Base-by-base conservation (phyloP, 2,888 invertebrate species). In the Diadromus collaris region DNA sequence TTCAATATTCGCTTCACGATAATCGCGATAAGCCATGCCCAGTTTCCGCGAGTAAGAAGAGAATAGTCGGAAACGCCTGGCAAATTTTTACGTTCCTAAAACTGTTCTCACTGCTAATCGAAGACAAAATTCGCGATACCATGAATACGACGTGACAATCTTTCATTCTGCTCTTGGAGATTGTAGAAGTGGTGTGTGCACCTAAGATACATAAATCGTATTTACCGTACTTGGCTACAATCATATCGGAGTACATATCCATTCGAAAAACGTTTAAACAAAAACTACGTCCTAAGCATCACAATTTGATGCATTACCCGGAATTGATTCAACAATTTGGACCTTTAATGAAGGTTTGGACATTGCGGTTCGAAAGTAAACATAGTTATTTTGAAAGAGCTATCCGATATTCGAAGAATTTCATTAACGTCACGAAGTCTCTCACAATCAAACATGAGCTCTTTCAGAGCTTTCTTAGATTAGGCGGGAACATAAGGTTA, bases 321-420 rank as follows among this genome's bases (percentile, higher is more conserved):
- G 58, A 72, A 60, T 38, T 82, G n/a, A 80, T 82, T 38, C 21
- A 68, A 13, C 58, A 73, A 21, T 82, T 78, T 44, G 81, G 81
- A 6, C 82, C 82, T 7, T 29, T 82, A 6, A 81, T 81, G 73
- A 79, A 74, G 65, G 73, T 75, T 5, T 81, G 79, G 79, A 82
- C 81, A 6, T 51, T 82, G n/a, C 46, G 77, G n/a, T 84, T 83
- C 70, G 84, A 84, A 61, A 82, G 82, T 24, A 84, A 85, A 71
- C 84, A 85, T 58, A 44, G 70, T 6, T 84, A 80, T 78, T 82
- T 85, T 29, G 84, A 85, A 75, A 58, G 73, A 73, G 60, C 73
- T 32, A 46, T 78, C 3, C 51, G 73, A 58, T 67, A 44, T 19
- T 19, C 29, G 0, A 76, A 72, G 46, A 85, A 85, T 78, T 84